Base-by-base conservation (phyloP, 2,888 invertebrate species). In the Phania funesta region DNA sequence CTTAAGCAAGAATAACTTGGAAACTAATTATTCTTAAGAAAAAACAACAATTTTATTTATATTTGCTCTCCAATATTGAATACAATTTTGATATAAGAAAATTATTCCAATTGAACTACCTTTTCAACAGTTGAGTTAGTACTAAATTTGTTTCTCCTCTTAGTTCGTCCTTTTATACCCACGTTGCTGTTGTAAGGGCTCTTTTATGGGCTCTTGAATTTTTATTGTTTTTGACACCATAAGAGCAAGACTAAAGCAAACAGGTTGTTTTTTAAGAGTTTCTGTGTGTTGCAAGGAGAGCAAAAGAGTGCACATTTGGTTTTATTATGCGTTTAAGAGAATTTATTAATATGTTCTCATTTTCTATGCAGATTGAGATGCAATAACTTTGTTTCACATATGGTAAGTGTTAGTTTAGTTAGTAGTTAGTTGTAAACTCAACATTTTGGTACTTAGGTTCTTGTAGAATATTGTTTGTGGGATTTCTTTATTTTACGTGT, bases 221-320 rank as follows among this genome's bases (percentile, higher is more conserved):
- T n/a, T 3, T 65, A n/a, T 41, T 58, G 3, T 50, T 35, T 13
- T 9, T 56, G 26, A 16, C 3, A 9, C 1, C 7, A 1, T 18
- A 58, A 71, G 71, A 79, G 78, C 6, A 16, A 35, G 29, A 20
- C 32, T 56, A 74, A 74, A 35, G 82, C 82, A 82, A 82, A 78
- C 82, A 82, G 82, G 82, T 82, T 82, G 82, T 82, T 82, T 24
- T 74, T 56, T 35, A 74, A 74, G 46, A 74, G 74, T 46, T 24
- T 35, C 6, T 24, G 32, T 20, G 48, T 13, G 11, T 13, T 11
- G 16, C 16, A 56, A 58, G 48, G 32, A 58, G 29, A 20, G 16
- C 11, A 2, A n/a, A 38, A 9, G 9, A 11, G 8, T 11, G 35
- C 35, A 11, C 35, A 38, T 0, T 9, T 3, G n/a, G n/a, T 1